Evolutionary conservation across 2,113 vertebrate species (phyloP).

Genomic region (Hippotragus niger): DNA sequence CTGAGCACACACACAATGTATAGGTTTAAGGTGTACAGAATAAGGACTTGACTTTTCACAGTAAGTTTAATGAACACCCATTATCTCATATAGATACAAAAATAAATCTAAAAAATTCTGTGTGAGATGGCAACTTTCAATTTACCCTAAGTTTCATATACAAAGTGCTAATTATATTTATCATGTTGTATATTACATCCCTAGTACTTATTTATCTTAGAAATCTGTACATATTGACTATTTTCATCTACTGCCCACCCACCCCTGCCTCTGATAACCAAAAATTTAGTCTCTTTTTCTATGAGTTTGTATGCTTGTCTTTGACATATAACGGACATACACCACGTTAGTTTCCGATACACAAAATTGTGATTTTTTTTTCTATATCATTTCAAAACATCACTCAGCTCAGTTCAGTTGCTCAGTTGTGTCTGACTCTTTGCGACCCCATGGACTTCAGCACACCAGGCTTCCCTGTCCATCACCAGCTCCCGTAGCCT

Average conservation of each 20-base stretch:
- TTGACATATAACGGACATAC: background rate
- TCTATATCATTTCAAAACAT: background rate
- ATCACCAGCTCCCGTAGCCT: rapidly evolving
- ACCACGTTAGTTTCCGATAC: background rate
- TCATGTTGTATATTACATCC: background rate
- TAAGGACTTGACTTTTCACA: background rate
- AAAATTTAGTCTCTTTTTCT: background rate
- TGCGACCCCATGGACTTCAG: background rate
- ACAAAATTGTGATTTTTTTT: background rate
- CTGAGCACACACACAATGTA: background rate
- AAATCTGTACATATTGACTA: background rate
- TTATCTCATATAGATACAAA: background rate
- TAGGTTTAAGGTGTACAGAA: background rate
- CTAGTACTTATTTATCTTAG: background rate
- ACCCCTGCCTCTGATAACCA: background rate
- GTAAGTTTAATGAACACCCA: background rate
- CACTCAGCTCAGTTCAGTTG: background rate
- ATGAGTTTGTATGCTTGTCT: background rate
- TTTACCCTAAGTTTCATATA: background rate
- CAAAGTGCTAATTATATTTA: background rate
- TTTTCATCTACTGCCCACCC: background rate
- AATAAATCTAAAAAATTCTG: background rate
- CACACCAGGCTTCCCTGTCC: background rate
- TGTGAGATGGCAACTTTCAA: background rate
- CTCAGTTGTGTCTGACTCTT: background rate